These are phyloP conservation scores for Tribolium madens DNA, from an alignment of 1,140 invertebrate genomes.

Conservation along the genomic window DNA sequence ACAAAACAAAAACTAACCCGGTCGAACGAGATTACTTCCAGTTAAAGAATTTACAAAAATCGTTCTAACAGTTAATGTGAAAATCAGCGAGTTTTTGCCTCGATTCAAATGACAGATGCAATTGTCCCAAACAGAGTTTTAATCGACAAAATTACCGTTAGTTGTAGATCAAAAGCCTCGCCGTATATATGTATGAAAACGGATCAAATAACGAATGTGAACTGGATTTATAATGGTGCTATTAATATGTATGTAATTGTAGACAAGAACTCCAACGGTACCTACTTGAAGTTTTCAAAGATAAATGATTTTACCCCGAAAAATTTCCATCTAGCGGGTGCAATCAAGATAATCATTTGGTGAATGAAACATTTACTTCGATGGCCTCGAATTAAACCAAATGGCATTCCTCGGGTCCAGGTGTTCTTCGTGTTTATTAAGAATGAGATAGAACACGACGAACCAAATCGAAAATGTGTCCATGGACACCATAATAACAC, in stretches of 20 bases:
- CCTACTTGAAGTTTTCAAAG: not conserved
- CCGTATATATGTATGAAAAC: not conserved
- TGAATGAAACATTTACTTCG: not conserved
- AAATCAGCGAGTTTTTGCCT: not conserved
- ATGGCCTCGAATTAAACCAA: constrained; percentile 10
- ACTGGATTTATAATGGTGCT: not conserved
- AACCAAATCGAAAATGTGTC: constrained; percentile 33
- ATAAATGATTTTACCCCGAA: too few species aligned
- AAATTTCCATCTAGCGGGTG: too few species aligned
- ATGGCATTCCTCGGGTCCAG: constrained; percentile 10
- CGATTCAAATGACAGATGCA: not conserved
- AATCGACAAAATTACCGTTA: not conserved
- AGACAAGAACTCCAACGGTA: not conserved
- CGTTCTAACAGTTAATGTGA: not conserved
- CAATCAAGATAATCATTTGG: not conserved
- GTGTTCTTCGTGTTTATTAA: constrained; percentile 17
- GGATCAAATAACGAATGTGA: not conserved
- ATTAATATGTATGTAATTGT: not conserved
- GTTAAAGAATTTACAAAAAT: constrained; percentile 1
- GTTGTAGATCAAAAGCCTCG: not conserved
- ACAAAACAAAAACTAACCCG: constrained; percentile 2
- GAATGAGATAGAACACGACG: constrained; percentile 27
- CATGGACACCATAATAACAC: constrained; percentile 19
- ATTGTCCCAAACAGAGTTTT: not conserved
- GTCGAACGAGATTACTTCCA: not conserved